Conservation (phyloP, 2,888 invertebrate species). For the Dusona sp. region DNA sequence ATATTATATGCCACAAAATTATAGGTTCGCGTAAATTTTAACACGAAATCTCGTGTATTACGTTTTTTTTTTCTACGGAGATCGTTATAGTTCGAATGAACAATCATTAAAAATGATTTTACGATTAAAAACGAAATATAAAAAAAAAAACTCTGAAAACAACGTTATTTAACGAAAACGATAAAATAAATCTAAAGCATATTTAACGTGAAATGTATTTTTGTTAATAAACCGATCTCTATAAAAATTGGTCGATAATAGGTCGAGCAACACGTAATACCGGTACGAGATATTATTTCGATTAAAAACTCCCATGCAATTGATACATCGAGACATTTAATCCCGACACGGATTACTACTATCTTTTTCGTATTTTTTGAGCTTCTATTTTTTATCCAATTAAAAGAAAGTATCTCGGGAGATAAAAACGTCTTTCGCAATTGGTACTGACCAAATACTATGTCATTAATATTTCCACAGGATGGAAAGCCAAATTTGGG, state of each 20-base stretch:
- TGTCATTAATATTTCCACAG: constrained; percentile 69
- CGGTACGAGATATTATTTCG: constrained; percentile 7
- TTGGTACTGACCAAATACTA: background rate
- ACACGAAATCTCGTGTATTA: constrained; percentile 51
- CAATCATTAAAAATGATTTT: constrained; percentile 1
- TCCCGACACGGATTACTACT: constrained; percentile 14
- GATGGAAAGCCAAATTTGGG: constrained; percentile 78
- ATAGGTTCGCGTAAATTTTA: constrained; percentile 52
- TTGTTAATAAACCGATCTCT: background rate
- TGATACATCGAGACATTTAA: constrained; percentile 13
- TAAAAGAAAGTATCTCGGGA: background rate
- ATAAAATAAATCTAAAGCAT: background rate
- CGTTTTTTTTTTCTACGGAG: background rate
- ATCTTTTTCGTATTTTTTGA: constrained; percentile 13
- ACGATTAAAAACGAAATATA: background rate
- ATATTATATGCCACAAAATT: constrained; percentile 62
- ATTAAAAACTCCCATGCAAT: constrained; percentile 3
- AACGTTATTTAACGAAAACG: background rate
- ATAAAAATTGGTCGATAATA: background rate
- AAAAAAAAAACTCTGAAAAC: background rate
- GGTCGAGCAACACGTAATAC: background rate
- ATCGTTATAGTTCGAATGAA: constrained; percentile 1
- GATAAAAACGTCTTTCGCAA: background rate
- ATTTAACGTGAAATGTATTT: too few relatives aligned
- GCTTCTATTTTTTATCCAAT: background rate